phyloP scores from a whole-genome alignment of 2,113 vertebrate species.

The Pogonocichla stellata region DNA sequence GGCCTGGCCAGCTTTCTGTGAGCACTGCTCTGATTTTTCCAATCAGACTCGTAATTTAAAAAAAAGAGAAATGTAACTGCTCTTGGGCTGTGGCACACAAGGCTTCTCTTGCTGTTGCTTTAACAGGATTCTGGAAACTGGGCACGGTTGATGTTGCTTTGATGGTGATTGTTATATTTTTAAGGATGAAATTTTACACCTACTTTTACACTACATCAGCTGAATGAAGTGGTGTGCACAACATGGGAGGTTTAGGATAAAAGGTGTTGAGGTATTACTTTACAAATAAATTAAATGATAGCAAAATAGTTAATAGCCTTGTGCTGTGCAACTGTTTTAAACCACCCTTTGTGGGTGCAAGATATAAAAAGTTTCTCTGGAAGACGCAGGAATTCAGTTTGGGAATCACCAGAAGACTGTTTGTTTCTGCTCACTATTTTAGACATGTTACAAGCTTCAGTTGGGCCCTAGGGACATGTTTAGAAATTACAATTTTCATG shows the following conservation, averaged over 20 bases:
- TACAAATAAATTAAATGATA: not conserved
- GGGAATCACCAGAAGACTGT: not conserved
- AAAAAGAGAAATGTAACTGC: not conserved
- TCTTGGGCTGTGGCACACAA: not conserved
- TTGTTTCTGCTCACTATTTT: not conserved
- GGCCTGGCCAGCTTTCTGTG: not conserved
- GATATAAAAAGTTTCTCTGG: not conserved
- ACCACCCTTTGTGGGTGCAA: not conserved
- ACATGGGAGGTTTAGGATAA: not conserved
- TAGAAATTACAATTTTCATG: constrained; percentile 45
- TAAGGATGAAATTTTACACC: not conserved
- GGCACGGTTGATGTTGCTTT: not conserved
- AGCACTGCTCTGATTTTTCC: not conserved
- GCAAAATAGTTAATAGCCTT: not conserved
- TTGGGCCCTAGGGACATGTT: constrained; percentile 3
- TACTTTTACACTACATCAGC: not conserved
- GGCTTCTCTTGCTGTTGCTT: not conserved
- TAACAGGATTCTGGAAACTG: not conserved
- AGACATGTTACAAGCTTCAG: not conserved
- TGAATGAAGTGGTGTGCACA: not conserved
- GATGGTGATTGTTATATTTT: not conserved
- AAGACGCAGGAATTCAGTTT: not conserved
- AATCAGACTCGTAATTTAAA: not conserved
- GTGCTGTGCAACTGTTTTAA: not conserved
- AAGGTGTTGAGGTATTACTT: not conserved